Conservation (phyloP, 2,888 invertebrate genomes). For the Atrina japonica region DNA sequence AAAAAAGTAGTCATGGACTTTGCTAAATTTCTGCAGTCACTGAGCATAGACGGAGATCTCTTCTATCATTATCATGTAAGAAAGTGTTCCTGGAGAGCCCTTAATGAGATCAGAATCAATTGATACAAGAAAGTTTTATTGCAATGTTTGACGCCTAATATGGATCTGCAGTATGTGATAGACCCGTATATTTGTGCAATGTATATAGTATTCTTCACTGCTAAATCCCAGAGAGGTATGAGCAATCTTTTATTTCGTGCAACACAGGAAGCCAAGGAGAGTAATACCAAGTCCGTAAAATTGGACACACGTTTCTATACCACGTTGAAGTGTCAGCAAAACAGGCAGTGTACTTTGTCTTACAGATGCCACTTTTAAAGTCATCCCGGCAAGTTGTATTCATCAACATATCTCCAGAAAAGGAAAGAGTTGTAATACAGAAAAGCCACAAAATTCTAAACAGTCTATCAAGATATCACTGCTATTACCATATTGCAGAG, state of each 20-base stretch:
- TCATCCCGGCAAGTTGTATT: conserved; percentile 18
- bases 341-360: conserved; percentile 27
- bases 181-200: conserved; percentile 51
- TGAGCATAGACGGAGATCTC: conserved; percentile 2
- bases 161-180: conserved; percentile 52
- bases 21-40: conserved; percentile 42
- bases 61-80: no score
- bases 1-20: conserved; percentile 7
- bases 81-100: conserved; percentile 29
- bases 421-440: conserved; percentile 34
- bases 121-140: conserved; percentile 46
- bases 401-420: conserved; percentile 32
- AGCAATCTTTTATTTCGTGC: conserved; percentile 41
- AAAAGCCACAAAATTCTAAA: conserved; percentile 28
- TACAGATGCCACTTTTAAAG: conserved; percentile 22
- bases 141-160: conserved; percentile 49
- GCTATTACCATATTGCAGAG: conserved; percentile 32
- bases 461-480: conserved; percentile 27
- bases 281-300: conserved; percentile 12
- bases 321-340: conserved; percentile 36
- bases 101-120: conserved; percentile 46
- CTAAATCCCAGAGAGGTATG: conserved; percentile 53
- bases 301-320: conserved; percentile 29
- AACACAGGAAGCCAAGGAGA: conserved; percentile 23
- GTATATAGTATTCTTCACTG: conserved; percentile 53